Evolutionary conservation across 1,140 invertebrate genomes (phyloP).

Genomic region (Trinorchestia longiramus): DNA sequence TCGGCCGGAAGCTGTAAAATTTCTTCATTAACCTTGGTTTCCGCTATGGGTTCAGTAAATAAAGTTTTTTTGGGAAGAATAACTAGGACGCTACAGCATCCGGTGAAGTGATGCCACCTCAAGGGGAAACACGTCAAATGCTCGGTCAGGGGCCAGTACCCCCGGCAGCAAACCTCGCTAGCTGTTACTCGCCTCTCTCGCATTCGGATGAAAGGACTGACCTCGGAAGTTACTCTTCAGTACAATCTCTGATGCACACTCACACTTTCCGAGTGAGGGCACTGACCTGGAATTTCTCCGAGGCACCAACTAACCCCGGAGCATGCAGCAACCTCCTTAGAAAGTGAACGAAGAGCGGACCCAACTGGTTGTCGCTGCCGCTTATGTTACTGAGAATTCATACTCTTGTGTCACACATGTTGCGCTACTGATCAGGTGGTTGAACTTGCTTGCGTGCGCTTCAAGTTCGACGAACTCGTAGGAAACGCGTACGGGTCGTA

Average conservation of each 20-base stretch:
- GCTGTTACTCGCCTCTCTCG: background rate
- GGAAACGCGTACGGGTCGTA: background rate
- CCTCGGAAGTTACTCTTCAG: constrained; percentile 38
- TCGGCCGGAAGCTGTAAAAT: background rate
- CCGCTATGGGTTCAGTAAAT: background rate
- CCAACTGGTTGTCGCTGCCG: background rate
- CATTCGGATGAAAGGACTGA: constrained; percentile 39
- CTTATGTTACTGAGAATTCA: background rate
- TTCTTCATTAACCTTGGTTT: background rate
- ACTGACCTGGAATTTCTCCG: constrained; percentile 51
- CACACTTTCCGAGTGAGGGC: constrained; percentile 42
- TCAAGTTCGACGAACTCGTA: constrained; percentile 17
- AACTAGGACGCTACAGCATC: background rate
- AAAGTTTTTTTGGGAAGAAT: background rate
- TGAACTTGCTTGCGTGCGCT: constrained; percentile 10
- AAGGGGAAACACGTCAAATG: constrained; percentile 33
- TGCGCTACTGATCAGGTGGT: constrained; percentile 22
- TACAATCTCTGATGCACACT: constrained; percentile 17
- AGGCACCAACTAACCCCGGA: constrained; percentile 1
- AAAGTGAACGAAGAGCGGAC: constrained; percentile 32
- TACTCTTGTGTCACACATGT: constrained; percentile 22
- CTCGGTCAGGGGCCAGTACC: background rate
- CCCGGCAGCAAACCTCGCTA: background rate
- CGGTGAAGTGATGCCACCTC: background rate
- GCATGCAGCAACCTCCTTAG: constrained; percentile 3